Evolutionary conservation across 2,113 vertebrate species (phyloP).

Genomic region (Rhinolophus sinicus): DNA sequence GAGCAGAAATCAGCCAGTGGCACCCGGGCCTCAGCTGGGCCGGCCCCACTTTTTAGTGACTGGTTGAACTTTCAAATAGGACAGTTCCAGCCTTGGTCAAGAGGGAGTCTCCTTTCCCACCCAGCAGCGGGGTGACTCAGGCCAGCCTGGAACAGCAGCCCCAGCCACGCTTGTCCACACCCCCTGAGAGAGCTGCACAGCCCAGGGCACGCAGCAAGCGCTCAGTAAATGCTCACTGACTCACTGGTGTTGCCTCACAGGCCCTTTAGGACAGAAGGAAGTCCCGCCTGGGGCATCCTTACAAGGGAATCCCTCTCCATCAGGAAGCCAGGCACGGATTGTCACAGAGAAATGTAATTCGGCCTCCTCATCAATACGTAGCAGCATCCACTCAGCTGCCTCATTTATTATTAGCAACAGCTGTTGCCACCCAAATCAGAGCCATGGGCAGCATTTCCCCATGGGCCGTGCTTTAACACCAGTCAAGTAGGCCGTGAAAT

Average conservation of each 20-base stretch:
- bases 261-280: background rate
- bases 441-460: background rate
- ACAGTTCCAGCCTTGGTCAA: constrained; percentile 45
- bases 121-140: constrained; percentile 67
- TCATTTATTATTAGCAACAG: constrained; percentile 71
- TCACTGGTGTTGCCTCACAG: background rate
- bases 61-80: constrained; percentile 53
- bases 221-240: constrained; percentile 4
- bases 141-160: constrained; percentile 8
- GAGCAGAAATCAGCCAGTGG: background rate
- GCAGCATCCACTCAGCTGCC: constrained; percentile 38
- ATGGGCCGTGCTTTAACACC: background rate
- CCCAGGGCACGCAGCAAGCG: background rate
- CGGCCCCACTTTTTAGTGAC: background rate
- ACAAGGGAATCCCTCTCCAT: background rate
- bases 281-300: background rate
- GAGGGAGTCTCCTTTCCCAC: constrained; percentile 55
- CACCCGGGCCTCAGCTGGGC: background rate
- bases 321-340: background rate
- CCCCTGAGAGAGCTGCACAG: background rate
- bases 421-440: constrained; percentile 37
- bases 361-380: background rate
- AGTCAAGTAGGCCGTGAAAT: constrained; percentile 43
- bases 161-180: background rate
- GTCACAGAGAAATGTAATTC: background rate